A percentile compares a stretch with the other conserved stretches of the same genome.
Evolutionary conservation across 1,140 invertebrate species (phyloP).

Genomic region (Amphibalanus amphitrite): DNA sequence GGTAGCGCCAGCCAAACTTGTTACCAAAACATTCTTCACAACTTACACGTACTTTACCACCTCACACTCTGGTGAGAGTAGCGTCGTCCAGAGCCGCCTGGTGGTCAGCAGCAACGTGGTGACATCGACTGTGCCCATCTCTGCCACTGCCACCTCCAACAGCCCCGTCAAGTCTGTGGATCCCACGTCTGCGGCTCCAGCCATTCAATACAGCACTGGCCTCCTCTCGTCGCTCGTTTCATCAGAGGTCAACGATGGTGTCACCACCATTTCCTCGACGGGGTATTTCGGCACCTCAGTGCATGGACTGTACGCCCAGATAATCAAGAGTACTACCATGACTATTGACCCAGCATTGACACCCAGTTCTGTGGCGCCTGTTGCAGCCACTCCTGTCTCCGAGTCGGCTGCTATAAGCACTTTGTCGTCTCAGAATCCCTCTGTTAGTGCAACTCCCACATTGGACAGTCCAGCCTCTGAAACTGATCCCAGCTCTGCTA

Average conservation of each 20-base stretch:
- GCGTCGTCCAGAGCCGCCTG: slow-evolving; percentile 61
- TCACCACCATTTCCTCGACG: slow-evolving; percentile 44
- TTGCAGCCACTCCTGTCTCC: not conserved
- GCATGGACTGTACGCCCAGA: slow-evolving; percentile 57
- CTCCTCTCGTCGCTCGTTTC: slow-evolving; percentile 50
- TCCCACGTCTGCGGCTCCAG: not conserved
- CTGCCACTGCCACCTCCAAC: no score
- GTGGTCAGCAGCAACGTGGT: slow-evolving; percentile 71
- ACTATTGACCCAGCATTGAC: slow-evolving; percentile 22
- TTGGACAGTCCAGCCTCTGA: not conserved
- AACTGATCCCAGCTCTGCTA: not conserved
- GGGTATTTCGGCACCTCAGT: slow-evolving; percentile 62
- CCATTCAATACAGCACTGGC: slow-evolving; percentile 30
- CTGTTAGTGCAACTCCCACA: not conserved
- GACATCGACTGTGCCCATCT: slow-evolving; percentile 20
- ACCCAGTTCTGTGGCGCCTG: not conserved
- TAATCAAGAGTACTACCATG: slow-evolving; percentile 54
- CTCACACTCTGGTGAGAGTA: slow-evolving; percentile 60
- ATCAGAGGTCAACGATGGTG: slow-evolving; percentile 42
- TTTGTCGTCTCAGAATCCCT: not conserved
- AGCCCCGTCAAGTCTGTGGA: not conserved
- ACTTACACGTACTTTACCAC: slow-evolving; percentile 86
- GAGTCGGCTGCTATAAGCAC: not conserved
- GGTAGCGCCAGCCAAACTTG: not conserved
- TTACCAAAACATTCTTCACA: slow-evolving; percentile 58